Percentiles rank a stretch among this genome's conserved stretches.
Conservation (phyloP, 2,113 vertebrate genomes). For the Burhinus bistriatus region DNA sequence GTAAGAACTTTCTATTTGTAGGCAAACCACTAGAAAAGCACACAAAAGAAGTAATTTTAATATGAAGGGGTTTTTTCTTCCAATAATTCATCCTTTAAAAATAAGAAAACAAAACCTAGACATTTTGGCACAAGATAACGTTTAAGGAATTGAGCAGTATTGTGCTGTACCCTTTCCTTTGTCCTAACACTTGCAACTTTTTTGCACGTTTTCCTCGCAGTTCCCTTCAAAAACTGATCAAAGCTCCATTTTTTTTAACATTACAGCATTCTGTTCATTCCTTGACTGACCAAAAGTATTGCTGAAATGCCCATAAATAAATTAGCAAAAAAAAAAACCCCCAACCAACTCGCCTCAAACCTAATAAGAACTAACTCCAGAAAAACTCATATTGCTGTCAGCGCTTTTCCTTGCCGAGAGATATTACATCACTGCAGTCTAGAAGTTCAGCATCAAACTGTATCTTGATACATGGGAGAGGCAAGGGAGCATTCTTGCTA, state of each 20-base stretch:
- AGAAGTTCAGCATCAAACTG: background rate
- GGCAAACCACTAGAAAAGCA: background rate
- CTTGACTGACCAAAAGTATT: constrained; percentile 49
- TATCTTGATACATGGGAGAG: background rate
- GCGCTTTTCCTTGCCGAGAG: background rate
- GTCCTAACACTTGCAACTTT: background rate
- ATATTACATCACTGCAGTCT: background rate
- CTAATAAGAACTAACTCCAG: background rate
- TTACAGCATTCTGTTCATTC: constrained; percentile 22
- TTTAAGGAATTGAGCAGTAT: background rate
- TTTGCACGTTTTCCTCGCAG: background rate
- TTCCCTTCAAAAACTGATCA: background rate
- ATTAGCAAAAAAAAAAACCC: background rate
- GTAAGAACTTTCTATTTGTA: background rate
- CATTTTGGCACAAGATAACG: background rate
- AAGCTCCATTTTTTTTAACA: background rate
- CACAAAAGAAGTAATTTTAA: constrained; percentile 11
- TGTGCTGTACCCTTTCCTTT: background rate
- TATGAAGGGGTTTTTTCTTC: background rate
- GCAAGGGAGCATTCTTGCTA: background rate
- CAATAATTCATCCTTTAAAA: constrained; percentile 4
- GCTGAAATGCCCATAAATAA: constrained; percentile 53
- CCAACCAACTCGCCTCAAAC: background rate
- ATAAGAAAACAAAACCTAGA: background rate
- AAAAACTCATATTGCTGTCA: background rate